phyloP scores from a whole-genome alignment of 2,113 vertebrate species.

The Oncorhynchus nerka region DNA sequence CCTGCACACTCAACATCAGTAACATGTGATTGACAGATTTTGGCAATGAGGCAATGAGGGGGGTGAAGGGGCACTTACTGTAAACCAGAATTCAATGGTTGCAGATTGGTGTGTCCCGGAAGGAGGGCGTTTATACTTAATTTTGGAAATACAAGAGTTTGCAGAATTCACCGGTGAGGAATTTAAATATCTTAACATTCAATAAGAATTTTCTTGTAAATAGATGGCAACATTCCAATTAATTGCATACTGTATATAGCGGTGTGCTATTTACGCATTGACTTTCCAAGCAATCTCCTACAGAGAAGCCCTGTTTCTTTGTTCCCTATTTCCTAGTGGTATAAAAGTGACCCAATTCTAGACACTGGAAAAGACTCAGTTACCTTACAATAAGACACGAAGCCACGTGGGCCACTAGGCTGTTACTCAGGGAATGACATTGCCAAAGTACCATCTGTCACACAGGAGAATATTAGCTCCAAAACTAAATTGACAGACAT shows the following conservation, averaged over 20 bases:
- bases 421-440: neutral
- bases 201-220: no score
- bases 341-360: neutral
- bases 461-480: neutral
- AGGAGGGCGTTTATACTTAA: neutral
- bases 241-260: no score
- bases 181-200: no score
- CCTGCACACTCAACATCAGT: neutral
- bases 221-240: no score
- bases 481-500: no score
- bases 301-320: no score
- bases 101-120: neutral
- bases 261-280: no score
- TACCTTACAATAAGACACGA: neutral
- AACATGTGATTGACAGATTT: slow-evolving; percentile 19
- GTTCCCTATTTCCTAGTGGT: neutral
- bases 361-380: neutral
- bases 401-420: neutral
- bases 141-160: no score
- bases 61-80: no score
- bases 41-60: neutral
- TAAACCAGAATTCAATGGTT: neutral
- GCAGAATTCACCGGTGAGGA: no score
- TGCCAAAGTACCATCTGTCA: neutral
- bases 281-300: no score